These are phyloP conservation scores for Phenacoccus solenopsis DNA, from an alignment of 1,140 invertebrate species.

Conservation along the genomic window DNA sequence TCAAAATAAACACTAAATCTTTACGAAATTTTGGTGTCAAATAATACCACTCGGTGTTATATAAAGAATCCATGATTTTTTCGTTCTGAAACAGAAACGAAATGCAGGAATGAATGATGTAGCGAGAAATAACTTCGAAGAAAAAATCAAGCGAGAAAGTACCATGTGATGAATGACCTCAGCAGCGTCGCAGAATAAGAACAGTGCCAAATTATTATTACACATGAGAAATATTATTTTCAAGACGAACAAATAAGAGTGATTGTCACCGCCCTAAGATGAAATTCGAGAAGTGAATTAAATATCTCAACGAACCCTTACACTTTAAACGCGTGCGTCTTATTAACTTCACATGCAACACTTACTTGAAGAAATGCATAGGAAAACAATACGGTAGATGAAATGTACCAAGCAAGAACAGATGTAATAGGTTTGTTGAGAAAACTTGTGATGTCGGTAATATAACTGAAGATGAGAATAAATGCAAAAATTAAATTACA, in stretches of 20 bases:
- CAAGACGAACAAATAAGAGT: not conserved
- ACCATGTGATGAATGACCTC: not conserved
- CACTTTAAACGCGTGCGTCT: no score
- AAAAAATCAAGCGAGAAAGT: no score
- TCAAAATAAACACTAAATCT: not conserved
- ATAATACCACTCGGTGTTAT: not conserved
- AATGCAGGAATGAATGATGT: no score
- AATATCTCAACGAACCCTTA: no score
- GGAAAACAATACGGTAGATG: not conserved
- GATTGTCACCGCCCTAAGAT: not conserved
- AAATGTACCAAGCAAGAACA: not conserved
- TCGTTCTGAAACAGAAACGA: not conserved
- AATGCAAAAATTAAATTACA: not conserved
- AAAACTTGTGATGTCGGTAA: not conserved
- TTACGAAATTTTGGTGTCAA: not conserved
- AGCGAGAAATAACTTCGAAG: no score
- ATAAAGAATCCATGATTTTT: not conserved
- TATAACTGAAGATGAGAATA: not conserved
- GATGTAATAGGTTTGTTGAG: not conserved
- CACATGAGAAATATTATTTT: not conserved
- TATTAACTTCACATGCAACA: not conserved
- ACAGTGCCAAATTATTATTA: not conserved
- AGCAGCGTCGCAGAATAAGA: not conserved
- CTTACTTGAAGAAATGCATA: not conserved
- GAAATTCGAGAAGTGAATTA: no score